Evolutionary conservation across 2,797 vertebrate genomes (phyloP), one percentile per base, ranked within the genome.

Genomic region (Amblyraja radiata): DNA sequence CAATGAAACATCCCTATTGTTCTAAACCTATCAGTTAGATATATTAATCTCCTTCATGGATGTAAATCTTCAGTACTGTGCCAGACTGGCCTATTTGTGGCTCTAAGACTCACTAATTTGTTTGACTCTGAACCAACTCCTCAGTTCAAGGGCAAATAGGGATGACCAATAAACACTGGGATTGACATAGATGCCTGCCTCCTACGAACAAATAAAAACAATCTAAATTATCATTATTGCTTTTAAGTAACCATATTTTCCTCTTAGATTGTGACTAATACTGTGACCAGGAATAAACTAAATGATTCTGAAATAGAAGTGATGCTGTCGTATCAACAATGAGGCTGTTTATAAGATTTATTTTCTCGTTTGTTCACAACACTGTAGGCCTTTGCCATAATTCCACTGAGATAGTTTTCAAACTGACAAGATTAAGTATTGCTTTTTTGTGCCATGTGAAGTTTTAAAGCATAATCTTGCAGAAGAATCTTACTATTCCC

Each of bases 381-480:
- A 95, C 93, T 6, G 93, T 95, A 94, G 93, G 94, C 95, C 94
- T 94, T 93, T 94, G 94, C 94, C 94, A 93, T 93, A 94, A 95
- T 95, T 95, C 93, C 93, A 93, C 91, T 94, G 93, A 95, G 93
- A 94, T 95, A 94, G 94, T 94, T 95, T 94, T 93, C 94, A 95
- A 95, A 78, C 94, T 95, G 95, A 95, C 94, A 76, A 54, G 95
- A 95, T 95, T 94, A 94, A 94, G 94, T 94, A 94, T 91, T 95
- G 61, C 93, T 93, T 95, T 94, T 54, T 95, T 94, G 94, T 93
- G 93, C 81, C 94, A 94, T 93, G 95, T 95, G 95, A 94, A 95
- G 94, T 94, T 94, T 96, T 95, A 95, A 96, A 95, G 95, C 95
- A 95, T 94, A 96, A 95, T 95, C 93, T 88, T 93, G 94, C 95